Conservation (phyloP, 2,888 invertebrate genomes). For the Phaonia tiefii region DNA sequence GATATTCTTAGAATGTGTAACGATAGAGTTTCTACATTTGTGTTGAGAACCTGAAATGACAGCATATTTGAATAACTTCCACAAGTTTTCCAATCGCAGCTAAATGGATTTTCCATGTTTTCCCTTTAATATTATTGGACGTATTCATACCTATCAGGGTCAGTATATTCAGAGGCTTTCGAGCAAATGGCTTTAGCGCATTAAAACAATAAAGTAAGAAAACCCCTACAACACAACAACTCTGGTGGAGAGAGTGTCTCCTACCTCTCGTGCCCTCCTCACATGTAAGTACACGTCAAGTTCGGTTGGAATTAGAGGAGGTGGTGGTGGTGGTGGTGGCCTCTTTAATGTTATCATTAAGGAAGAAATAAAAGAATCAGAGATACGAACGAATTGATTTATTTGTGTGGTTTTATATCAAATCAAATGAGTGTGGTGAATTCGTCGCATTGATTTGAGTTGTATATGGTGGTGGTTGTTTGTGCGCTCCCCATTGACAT, state of each 20-base stretch:
- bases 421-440: constrained; percentile 13
- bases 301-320: too few species aligned
- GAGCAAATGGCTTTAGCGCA: constrained; percentile 23
- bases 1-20: too few species aligned
- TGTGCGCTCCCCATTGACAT: constrained; percentile 60
- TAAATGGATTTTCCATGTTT: too few species aligned
- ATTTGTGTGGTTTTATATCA: constrained; percentile 18
- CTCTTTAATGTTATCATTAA: not conserved
- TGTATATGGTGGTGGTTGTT: not conserved
- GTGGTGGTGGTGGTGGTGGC: too few species aligned
- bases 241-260: too few species aligned
- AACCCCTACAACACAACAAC: not conserved
- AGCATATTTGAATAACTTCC: too few species aligned
- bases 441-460: not conserved
- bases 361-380: not conserved
- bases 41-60: too few species aligned
- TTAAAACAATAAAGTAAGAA: not conserved
- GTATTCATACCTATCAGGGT: not conserved
- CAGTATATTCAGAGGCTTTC: constrained; percentile 34
- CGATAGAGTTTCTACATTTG: too few species aligned
- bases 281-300: too few species aligned
- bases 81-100: too few species aligned
- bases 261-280: too few species aligned
- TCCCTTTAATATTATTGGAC: too few species aligned
- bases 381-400: constrained; percentile 28